Percentiles rank a stretch among this genome's conserved stretches.
Conservation (phyloP, 2,797 vertebrate species). For the Premnoplex brunnescens region DNA sequence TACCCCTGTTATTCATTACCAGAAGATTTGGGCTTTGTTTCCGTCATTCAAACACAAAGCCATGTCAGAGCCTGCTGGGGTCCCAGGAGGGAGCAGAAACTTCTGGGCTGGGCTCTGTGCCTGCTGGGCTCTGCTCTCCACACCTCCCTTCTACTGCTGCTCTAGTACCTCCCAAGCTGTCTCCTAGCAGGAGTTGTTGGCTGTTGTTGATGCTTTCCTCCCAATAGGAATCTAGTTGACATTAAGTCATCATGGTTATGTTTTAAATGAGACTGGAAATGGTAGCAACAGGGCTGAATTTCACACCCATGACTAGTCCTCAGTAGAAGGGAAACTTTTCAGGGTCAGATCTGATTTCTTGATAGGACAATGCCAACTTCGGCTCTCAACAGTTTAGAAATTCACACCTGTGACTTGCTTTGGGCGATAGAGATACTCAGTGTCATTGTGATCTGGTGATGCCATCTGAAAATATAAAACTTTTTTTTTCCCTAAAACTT, state of each 20-base stretch:
- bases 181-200: not conserved
- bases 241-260: not conserved
- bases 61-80: accelerated
- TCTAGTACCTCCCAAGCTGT: not conserved
- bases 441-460: not conserved
- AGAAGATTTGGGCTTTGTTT: not conserved
- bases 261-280: not conserved
- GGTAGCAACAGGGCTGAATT: not conserved
- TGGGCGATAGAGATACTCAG: not conserved
- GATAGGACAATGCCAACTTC: not conserved
- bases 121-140: not conserved
- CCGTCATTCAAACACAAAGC: not conserved
- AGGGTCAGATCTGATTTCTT: not conserved
- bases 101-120: not conserved
- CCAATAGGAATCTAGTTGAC: not conserved
- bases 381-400: not conserved
- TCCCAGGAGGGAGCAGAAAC: not conserved
- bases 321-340: not conserved
- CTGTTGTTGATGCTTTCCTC: not conserved
- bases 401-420: not conserved
- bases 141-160: not conserved
- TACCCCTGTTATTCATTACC: not conserved
- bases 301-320: not conserved
- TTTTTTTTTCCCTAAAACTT: not conserved
- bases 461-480: not conserved